These are phyloP conservation scores for Prionace glauca DNA, from an alignment of 2,797 vertebrate genomes.

Conservation along the genomic window DNA sequence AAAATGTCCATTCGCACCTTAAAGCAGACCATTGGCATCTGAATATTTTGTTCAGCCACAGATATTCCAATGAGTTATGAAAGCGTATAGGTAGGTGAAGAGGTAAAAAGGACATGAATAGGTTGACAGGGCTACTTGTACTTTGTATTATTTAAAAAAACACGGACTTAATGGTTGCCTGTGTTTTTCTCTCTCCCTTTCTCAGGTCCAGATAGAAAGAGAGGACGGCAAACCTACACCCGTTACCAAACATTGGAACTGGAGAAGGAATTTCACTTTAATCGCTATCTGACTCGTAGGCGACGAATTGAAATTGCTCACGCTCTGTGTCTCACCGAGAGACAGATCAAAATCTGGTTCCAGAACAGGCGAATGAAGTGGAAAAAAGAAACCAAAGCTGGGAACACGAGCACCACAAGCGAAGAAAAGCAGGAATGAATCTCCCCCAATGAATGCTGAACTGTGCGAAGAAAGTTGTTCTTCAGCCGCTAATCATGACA, in stretches of 20 bases:
- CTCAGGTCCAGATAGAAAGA: conserved; percentile 73
- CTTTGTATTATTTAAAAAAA: conserved; percentile 25
- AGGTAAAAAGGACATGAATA: conserved; percentile 38
- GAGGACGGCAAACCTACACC: conserved; percentile 78
- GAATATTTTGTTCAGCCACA: neutral
- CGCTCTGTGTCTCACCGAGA: conserved; percentile 68
- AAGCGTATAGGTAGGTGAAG: neutral
- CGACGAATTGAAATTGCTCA: conserved; percentile 72
- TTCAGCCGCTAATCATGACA: conserved; percentile 10
- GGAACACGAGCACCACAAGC: conserved; percentile 11
- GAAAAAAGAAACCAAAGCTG: conserved; percentile 67
- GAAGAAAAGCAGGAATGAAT: conserved; percentile 24
- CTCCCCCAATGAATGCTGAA: neutral
- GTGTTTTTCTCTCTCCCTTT: conserved; percentile 40
- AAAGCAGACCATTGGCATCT: neutral
- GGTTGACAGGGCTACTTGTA: neutral
- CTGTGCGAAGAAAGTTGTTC: conserved; percentile 26
- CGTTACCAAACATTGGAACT: conserved; percentile 74
- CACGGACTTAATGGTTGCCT: neutral
- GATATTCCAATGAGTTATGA: neutral
- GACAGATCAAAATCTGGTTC: conserved; percentile 87
- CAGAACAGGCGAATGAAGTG: conserved; percentile 88
- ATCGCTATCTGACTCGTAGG: conserved; percentile 71
- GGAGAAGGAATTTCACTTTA: conserved; percentile 77
- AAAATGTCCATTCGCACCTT: neutral